Base-by-base conservation (phyloP, 2,888 invertebrate species). In the Odontocolon sp. region DNA sequence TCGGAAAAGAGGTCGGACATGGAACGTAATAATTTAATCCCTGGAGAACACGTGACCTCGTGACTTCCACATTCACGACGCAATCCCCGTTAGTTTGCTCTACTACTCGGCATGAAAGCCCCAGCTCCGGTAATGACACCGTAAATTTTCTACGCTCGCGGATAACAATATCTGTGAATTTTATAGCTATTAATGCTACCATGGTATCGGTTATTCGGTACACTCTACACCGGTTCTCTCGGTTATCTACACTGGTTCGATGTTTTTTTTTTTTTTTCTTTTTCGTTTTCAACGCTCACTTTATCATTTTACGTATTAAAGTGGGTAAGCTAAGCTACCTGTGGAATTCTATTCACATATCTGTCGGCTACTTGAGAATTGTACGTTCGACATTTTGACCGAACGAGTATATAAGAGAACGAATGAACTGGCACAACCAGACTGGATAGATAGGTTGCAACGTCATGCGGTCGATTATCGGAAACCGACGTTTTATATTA, bases 121-220 rank as follows among this genome's bases (percentile, higher is more conserved):
- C 9, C 28, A 54, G 63, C 74, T 57, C 75, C 75, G 75, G 75
- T 75, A 75, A 75, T 75, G 75, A 75, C 69, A 52, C 63, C 64
- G 69, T 75, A 75, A 75, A 75, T 75, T 69, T 59, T 52, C 69
- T 9, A 14, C 38, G 11, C 38, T 40, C 40, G 50, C 57, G 52
- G 50, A 66, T 70, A 76, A 76, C 64, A 59, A 66, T 70, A 76
- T 59, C 69, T 36, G 66, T 52, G 36, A 69, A 57, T 64, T 69
- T 66, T 69, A 52, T 14, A 33, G 54, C 54, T 54, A 31, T 54
- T 54, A 54, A 54, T 54, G 31, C 54, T 33, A 16, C 4, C 18
- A 18, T 33, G 16, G 16, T 52, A 52, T 31, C 28, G 54, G 31
- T 54, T 42, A 14, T 21, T 8, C 14, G 11, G 45, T 9, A n/a